phyloP scores from a whole-genome alignment of 2,888 invertebrate genomes.

The Pseudococcus viburni region DNA sequence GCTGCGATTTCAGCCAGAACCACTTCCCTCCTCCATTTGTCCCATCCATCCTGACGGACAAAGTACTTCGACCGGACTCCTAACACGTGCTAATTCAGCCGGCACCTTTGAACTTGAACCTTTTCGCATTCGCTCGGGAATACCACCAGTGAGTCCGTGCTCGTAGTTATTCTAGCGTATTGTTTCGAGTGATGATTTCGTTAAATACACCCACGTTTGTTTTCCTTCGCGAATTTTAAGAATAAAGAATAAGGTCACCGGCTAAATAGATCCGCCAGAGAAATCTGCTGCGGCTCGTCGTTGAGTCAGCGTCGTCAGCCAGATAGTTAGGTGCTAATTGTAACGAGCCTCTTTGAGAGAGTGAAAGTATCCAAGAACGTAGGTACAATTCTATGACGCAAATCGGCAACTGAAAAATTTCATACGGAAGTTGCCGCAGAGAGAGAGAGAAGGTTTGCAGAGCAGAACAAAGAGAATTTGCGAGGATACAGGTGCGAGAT shows the following conservation, averaged over 20 bases:
- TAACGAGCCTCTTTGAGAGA: neutral
- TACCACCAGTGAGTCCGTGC: neutral
- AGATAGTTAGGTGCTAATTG: neutral
- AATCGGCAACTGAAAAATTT: constrained; percentile 1
- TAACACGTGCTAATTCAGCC: neutral
- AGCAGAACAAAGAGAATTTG: neutral
- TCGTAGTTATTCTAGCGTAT: constrained; percentile 8
- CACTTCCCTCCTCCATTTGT: neutral
- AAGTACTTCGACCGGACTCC: neutral
- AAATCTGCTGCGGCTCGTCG: neutral
- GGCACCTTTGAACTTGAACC: constrained; percentile 23
- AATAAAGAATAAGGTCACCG: constrained; percentile 8
- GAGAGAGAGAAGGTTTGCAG: neutral
- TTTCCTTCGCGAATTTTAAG: neutral
- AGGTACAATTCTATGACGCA: neutral
- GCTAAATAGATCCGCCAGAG: constrained; percentile 32
- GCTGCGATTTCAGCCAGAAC: neutral
- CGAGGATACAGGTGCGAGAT: neutral
- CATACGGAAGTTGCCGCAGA: neutral
- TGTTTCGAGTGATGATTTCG: constrained; percentile 15
- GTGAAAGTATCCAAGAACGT: constrained; percentile 5
- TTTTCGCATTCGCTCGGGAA: neutral
- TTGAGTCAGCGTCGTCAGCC: neutral
- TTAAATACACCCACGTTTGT: constrained; percentile 1
- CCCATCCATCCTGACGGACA: neutral